Conservation (phyloP, 2,888 invertebrate genomes). For the Eupithecia centaureata region DNA sequence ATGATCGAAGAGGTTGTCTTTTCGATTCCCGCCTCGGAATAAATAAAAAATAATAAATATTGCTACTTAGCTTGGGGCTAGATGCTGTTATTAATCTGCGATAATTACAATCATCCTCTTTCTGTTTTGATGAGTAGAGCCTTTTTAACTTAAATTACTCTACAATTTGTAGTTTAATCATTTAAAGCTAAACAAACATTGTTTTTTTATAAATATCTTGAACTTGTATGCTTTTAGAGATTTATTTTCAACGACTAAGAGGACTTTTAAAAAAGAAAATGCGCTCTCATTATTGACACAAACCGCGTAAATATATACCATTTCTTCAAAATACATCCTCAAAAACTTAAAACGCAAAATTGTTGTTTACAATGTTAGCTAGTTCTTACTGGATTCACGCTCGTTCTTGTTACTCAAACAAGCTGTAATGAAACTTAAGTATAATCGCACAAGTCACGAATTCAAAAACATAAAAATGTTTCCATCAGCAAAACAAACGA, state of each 20-base stretch:
- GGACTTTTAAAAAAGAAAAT: background rate
- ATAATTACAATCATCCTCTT: background rate
- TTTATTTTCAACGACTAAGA: background rate
- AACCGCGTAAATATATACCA: background rate
- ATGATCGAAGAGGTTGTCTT: too few relatives aligned
- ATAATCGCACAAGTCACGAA: constrained; percentile 4
- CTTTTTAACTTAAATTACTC: too few relatives aligned
- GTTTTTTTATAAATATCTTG: too few relatives aligned
- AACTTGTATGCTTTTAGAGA: too few relatives aligned
- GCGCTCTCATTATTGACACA: background rate
- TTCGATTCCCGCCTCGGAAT: too few relatives aligned
- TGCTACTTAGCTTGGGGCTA: too few relatives aligned
- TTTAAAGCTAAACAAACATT: too few relatives aligned
- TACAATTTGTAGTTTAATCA: too few relatives aligned
- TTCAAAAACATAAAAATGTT: constrained; percentile 13
- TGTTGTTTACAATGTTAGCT: background rate
- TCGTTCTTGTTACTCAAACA: background rate
- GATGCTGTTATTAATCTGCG: too few relatives aligned
- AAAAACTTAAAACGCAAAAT: background rate
- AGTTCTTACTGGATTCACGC: background rate
- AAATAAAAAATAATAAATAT: too few relatives aligned
- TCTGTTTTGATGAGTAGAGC: too few relatives aligned
- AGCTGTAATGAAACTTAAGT: constrained; percentile 9
- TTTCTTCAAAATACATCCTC: background rate
- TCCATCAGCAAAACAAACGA: constrained; percentile 20